Conservation (phyloP, 2,888 invertebrate genomes). For the Hydraecia micacea region DNA sequence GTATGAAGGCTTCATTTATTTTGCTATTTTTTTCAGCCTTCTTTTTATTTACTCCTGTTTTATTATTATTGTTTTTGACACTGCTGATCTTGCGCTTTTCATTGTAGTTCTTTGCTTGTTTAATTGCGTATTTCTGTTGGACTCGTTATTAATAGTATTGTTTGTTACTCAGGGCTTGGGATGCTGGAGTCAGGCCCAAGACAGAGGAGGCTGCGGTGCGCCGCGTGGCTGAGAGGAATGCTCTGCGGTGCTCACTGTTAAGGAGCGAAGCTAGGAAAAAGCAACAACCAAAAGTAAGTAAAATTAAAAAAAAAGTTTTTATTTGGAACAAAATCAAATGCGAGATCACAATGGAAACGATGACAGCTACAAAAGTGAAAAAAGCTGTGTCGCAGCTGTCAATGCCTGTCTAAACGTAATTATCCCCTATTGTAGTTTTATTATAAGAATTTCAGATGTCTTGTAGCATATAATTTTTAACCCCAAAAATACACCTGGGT, state of each 20-base stretch:
- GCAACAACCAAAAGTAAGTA: constrained; percentile 85
- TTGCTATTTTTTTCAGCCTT: constrained; percentile 35
- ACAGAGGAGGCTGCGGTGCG: constrained; percentile 92
- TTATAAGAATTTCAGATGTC: neutral
- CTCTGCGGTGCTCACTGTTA: constrained; percentile 94
- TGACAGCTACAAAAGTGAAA: neutral
- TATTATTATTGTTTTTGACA: constrained; percentile 16
- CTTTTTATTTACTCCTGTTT: constrained; percentile 14
- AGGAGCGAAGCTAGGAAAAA: constrained; percentile 91
- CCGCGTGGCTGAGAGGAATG: constrained; percentile 95
- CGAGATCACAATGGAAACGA: neutral
- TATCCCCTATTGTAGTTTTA: neutral
- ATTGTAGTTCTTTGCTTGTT: constrained; percentile 48
- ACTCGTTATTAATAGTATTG: neutral
- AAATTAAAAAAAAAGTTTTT: neutral
- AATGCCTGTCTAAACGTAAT: neutral
- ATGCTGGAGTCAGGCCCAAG: constrained; percentile 87
- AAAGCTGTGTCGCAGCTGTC: neutral
- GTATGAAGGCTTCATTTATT: constrained; percentile 65
- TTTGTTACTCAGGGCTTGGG: constrained; percentile 84
- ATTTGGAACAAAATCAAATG: neutral
- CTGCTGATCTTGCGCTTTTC: constrained; percentile 49
- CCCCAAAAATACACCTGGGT: neutral
- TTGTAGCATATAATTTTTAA: neutral
- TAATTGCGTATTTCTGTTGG: neutral